Evolutionary conservation across 2,113 vertebrate genomes (phyloP).

Genomic region (Atrichornis clamosus): DNA sequence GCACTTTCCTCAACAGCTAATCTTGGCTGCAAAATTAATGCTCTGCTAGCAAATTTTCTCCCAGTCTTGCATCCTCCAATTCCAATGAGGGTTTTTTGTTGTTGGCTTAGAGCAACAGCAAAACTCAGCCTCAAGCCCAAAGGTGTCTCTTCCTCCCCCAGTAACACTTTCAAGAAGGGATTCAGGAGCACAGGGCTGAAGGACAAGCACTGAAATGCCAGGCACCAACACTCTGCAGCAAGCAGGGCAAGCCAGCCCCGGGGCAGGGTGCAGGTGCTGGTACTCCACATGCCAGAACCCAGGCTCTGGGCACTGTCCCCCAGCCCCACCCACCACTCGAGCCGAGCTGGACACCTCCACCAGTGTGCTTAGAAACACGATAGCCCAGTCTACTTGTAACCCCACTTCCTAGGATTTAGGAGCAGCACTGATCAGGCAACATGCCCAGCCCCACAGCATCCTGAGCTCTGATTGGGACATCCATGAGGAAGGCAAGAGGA

Average conservation of each 20-base stretch:
- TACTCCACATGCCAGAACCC: background rate
- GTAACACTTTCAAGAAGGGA: background rate
- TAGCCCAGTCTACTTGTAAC: background rate
- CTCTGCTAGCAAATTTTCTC: background rate
- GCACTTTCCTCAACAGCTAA: background rate
- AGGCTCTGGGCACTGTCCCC: background rate
- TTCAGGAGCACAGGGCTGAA: background rate
- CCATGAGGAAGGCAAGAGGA: background rate
- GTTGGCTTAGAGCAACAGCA: background rate
- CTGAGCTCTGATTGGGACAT: background rate
- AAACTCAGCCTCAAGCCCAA: background rate
- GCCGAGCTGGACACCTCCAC: background rate
- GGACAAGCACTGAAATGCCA: background rate
- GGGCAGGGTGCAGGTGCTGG: background rate
- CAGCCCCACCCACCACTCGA: background rate
- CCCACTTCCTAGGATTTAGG: background rate
- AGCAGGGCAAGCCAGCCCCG: background rate
- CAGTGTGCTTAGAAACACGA: background rate
- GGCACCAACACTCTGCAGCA: too few species aligned
- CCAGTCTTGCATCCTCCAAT: background rate
- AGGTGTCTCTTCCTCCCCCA: background rate
- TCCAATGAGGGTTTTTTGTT: background rate
- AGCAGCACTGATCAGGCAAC: background rate
- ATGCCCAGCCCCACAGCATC: background rate
- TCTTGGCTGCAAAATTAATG: background rate